Base-by-base conservation (phyloP, 2,888 invertebrate species). In the Megaustenia siamemsis region DNA sequence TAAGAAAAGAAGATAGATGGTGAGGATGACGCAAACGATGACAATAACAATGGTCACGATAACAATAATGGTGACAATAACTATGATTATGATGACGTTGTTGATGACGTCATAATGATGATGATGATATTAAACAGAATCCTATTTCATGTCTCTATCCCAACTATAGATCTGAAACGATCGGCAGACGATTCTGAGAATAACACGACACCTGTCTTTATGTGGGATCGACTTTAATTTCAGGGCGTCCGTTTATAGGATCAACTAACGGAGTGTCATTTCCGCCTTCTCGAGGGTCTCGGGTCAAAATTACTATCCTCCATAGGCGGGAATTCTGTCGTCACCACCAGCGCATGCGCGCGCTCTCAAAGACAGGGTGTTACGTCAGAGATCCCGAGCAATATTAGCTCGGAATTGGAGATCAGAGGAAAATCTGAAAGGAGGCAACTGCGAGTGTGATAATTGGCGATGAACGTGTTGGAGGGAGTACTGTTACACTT, bases 321-420 rank as follows among this genome's bases (percentile, higher is more conserved):
- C 5, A 0, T n/a, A 45, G 77, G 24, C 60, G 8, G 24, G 77
- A 1, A 60, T 56, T 60, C n/a, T 40, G 56, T 56, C 40, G 60
- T 60, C 38, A 28, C 43, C 35, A 12, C 68, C 6, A 12, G 77
- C 66, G 53, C 77, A 49, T 49, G 82, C 56, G 38, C 60, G 24
- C 56, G 35, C n/a, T 40, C 60, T 77, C 77, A 56, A 45, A 56
- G 77, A 71, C 77, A 38, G 77, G 63, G 60, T n/a, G 60, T 77
- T 63, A 35, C 63, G 28, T 77, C 77, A 77, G n/a, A 56, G 56
- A 77, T 60, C 28, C n/a, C 40, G 56, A 38, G 40, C 73, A 73
- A 49, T 32, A 73, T 73, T 49, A 49, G 49, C 28, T 28, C 21
- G 12, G 28, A n/a, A 21, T 18, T 49, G 28, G 10, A 32, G 49